Evolutionary conservation across 2,797 vertebrate genomes (phyloP).

Genomic region (Denticeps clupeoides): DNA sequence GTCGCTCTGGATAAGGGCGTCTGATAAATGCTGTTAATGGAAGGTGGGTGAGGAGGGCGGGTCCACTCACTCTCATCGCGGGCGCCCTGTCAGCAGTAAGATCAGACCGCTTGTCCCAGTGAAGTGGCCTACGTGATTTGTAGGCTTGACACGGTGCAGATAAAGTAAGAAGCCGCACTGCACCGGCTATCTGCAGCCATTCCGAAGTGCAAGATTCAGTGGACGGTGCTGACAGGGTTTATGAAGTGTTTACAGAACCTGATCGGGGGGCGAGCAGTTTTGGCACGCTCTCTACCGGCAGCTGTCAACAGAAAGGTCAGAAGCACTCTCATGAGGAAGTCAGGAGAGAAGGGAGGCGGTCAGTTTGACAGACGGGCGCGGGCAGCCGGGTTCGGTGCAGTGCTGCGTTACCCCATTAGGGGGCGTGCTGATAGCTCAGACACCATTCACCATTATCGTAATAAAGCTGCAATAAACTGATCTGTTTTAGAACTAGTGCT

Average conservation of each 20-base stretch:
- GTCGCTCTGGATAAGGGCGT: too few relatives aligned
- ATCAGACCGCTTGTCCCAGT: too few relatives aligned
- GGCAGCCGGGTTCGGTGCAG: neutral
- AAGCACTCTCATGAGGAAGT: slow-evolving; percentile 4
- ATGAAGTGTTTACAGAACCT: slow-evolving; percentile 46
- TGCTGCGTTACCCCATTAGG: slow-evolving; percentile 15
- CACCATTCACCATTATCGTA: neutral
- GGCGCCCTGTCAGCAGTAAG: too few relatives aligned
- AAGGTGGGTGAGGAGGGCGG: too few relatives aligned
- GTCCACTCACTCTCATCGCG: too few relatives aligned
- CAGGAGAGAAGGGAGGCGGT: slow-evolving; percentile 1
- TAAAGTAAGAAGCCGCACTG: too few relatives aligned
- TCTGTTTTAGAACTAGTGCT: too few relatives aligned
- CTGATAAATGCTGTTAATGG: too few relatives aligned
- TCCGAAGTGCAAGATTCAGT: slow-evolving; percentile 13
- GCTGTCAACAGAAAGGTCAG: slow-evolving; percentile 28
- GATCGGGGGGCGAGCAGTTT: slow-evolving; percentile 32
- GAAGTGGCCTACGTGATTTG: too few relatives aligned
- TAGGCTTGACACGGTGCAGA: too few relatives aligned
- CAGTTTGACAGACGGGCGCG: slow-evolving; percentile 16
- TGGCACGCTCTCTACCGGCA: slow-evolving; percentile 23
- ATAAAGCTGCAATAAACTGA: too few relatives aligned
- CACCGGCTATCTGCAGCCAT: slow-evolving; percentile 18
- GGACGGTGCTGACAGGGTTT: slow-evolving; percentile 39
- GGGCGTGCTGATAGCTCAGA: slow-evolving; percentile 7